These are phyloP conservation scores for Drosophila cardini DNA, from an alignment of 1,140 invertebrate genomes.

Conservation along the genomic window DNA sequence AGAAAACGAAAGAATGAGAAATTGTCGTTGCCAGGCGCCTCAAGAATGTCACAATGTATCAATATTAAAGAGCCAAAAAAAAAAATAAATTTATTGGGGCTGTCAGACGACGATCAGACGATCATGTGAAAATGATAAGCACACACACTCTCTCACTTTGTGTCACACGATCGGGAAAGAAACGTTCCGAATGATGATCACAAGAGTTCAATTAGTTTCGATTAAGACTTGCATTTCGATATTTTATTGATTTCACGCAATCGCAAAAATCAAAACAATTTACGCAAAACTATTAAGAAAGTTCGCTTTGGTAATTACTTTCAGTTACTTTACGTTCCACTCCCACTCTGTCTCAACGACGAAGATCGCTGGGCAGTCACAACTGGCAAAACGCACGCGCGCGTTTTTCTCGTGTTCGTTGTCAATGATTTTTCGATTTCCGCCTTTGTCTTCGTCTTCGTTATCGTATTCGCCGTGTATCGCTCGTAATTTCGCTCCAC, in stretches of 20 bases:
- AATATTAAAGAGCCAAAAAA: conserved; percentile 40
- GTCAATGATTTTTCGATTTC: conserved; percentile 25
- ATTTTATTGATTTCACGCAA: conserved; percentile 74
- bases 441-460: conserved; percentile 24
- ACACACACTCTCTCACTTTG: conserved; percentile 9
- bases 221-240: conserved; percentile 50
- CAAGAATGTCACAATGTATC: conserved; percentile 56
- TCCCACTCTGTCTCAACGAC: conserved; percentile 12
- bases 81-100: conserved; percentile 19
- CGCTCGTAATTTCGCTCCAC: conserved; percentile 31
- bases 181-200: conserved; percentile 34
- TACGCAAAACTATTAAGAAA: conserved; percentile 64
- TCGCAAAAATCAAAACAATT: conserved; percentile 77
- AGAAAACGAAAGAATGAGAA: conserved; percentile 16
- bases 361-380: conserved; percentile 23
- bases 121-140: conserved; percentile 81
- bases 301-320: conserved; percentile 61
- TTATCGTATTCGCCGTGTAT: conserved; percentile 7
- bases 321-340: conserved; percentile 25
- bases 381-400: conserved; percentile 62
- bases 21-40: conserved; percentile 38
- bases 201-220: conserved; percentile 76
- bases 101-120: conserved; percentile 40
- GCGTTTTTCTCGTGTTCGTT: conserved; percentile 36
- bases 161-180: conserved; percentile 62